Percentiles rank a stretch among this genome's conserved stretches.
These are phyloP conservation scores for Cheirogaleus major DNA, from an alignment of 2,797 vertebrate genomes.

Conservation along the genomic window DNA sequence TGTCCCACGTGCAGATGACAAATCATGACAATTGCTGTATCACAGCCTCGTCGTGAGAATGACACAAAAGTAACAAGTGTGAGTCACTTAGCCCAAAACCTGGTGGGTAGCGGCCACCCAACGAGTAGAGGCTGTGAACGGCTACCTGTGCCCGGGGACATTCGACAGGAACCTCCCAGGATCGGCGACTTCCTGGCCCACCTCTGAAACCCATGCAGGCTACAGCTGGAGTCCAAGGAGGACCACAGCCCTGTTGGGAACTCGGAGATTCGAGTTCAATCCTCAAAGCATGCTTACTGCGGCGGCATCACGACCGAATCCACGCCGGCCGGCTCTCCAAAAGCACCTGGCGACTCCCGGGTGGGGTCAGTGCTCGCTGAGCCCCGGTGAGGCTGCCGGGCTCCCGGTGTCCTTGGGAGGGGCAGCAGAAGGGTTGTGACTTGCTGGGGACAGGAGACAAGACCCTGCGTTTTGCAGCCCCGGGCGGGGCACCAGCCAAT, in stretches of 20 bases:
- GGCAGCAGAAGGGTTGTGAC: background rate
- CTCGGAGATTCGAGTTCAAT: no score
- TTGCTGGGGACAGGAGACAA: background rate
- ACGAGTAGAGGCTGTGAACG: background rate
- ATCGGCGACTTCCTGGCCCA: no score
- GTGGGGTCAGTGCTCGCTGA: background rate
- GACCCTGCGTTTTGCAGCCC: background rate
- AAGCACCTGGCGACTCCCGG: accelerated
- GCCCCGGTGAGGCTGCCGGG: accelerated
- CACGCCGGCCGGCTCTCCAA: background rate
- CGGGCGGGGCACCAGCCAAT: background rate
- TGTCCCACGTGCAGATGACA: background rate
- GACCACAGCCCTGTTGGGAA: background rate
- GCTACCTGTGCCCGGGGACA: background rate
- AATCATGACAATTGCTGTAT: background rate
- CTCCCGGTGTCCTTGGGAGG: background rate
- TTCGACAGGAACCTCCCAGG: background rate
- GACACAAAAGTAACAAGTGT: background rate
- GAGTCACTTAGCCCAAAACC: background rate
- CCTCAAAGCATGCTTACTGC: background rate
- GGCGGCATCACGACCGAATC: background rate
- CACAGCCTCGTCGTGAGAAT: background rate
- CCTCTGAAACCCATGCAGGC: background rate
- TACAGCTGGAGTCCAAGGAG: background rate
- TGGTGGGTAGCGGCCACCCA: background rate